Percentiles rank a stretch among this genome's conserved stretches.
Evolutionary conservation across 2,113 vertebrate genomes (phyloP).

Genomic region (Etheostoma cragini): DNA sequence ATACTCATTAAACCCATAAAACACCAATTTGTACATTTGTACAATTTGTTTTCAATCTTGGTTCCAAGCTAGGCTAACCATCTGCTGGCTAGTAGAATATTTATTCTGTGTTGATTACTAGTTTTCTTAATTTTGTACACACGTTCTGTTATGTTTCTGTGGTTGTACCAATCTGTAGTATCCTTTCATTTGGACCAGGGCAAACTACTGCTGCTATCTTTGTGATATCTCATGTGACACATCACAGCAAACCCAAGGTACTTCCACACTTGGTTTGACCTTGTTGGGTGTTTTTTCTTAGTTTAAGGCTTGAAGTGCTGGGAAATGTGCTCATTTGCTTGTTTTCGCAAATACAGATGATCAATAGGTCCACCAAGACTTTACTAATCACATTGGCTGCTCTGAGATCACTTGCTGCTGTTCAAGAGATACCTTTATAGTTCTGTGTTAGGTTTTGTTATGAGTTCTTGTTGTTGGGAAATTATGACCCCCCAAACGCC

Average conservation of each 20-base stretch:
- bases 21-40: too few species aligned
- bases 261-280: too few species aligned
- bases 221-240: too few species aligned
- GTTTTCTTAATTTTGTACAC: too few species aligned
- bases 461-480: constrained; percentile 19
- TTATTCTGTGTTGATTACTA: too few species aligned
- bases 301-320: too few species aligned
- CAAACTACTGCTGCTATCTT: too few species aligned
- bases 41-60: neutral
- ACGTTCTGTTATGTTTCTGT: neutral
- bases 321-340: too few species aligned
- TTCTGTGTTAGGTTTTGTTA: constrained; percentile 13
- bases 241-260: too few species aligned
- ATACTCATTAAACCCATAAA: neutral
- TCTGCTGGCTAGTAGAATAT: neutral
- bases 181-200: neutral
- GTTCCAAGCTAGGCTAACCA: neutral
- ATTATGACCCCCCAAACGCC: neutral
- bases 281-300: too few species aligned
- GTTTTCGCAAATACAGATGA: neutral
- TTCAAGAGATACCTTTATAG: neutral
- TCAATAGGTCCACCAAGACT: constrained; percentile 1
- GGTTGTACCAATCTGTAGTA: neutral
- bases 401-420: constrained; percentile 2
- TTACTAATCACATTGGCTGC: neutral